Evolutionary conservation across 2,888 invertebrate genomes (phyloP).

Genomic region (Priocnemis perturbator): DNA sequence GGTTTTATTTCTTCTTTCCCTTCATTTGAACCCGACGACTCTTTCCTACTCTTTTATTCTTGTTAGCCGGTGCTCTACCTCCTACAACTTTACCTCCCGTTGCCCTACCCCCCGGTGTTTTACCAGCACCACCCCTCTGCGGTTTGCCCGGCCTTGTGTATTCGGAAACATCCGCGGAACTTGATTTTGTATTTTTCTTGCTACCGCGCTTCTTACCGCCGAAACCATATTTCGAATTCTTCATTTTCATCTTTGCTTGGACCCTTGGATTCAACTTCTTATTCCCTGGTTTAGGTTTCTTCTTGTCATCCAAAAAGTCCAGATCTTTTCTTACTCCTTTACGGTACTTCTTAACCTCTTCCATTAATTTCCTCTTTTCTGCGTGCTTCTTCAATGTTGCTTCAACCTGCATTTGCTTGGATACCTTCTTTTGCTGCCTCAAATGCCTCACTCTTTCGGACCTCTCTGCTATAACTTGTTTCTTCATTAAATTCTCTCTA

Average conservation of each 20-base stretch:
- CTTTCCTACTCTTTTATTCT: constrained; percentile 74
- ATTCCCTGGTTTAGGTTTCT: constrained; percentile 54
- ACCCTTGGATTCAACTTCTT: constrained; percentile 58
- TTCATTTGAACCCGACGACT: constrained; percentile 75
- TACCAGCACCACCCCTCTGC: constrained; percentile 41
- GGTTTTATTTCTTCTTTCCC: constrained; percentile 65
- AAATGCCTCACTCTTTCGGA: constrained; percentile 94
- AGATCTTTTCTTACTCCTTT: constrained; percentile 89
- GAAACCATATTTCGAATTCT: constrained; percentile 93
- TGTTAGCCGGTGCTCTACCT: constrained; percentile 40
- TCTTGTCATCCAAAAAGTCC: constrained; percentile 86
- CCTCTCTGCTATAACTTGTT: constrained; percentile 89
- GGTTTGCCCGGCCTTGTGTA: constrained; percentile 70
- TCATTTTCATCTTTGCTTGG: constrained; percentile 80
- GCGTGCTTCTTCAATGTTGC: constrained; percentile 89
- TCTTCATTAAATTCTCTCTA: constrained; percentile 87
- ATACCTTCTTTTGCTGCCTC: constrained; percentile 93
- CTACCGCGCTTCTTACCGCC: constrained; percentile 95
- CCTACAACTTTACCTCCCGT: too few species aligned
- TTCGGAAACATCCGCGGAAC: constrained; percentile 82
- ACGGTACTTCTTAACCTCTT: constrained; percentile 94
- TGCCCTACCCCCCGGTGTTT: constrained; percentile 29
- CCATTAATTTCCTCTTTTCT: constrained; percentile 93
- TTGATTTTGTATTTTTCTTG: constrained; percentile 91
- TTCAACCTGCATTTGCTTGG: constrained; percentile 92